A percentile compares a stretch with the other conserved stretches of the same genome.
Conservation (phyloP, 2,797 vertebrate genomes). For the Malacoctenus gilli region DNA sequence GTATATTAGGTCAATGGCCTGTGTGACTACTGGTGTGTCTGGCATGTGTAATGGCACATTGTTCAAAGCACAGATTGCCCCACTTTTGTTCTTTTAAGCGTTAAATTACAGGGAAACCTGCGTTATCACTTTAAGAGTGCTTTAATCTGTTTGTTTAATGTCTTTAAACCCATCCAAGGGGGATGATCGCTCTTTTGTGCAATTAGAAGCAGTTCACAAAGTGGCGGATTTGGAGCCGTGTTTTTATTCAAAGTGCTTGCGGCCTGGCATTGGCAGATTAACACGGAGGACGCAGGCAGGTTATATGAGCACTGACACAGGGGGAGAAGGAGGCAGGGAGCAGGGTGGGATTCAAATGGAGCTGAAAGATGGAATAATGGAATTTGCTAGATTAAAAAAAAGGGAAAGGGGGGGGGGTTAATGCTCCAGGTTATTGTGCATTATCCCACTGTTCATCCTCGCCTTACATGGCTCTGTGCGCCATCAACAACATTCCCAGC, state of each 20-base stretch:
- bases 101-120: conserved; percentile 79
- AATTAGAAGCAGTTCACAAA: conserved; percentile 81
- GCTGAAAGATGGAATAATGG: conserved; percentile 72
- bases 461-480: conserved; percentile 71
- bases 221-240: conserved; percentile 75
- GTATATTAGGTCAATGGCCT: conserved; percentile 58
- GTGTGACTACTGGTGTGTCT: conserved; percentile 48
- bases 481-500: conserved; percentile 69
- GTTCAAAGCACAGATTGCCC: conserved; percentile 74
- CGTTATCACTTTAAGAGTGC: conserved; percentile 81
- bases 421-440: conserved; percentile 78
- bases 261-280: conserved; percentile 69
- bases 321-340: too few species aligned
- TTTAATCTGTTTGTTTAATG: conserved; percentile 82
- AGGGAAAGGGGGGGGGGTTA: conserved; percentile 67
- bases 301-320: conserved; percentile 55
- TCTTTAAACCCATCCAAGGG: conserved; percentile 78
- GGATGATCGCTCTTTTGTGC: conserved; percentile 82
- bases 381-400: conserved; percentile 80
- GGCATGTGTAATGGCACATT: conserved; percentile 62
- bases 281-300: conserved; percentile 62
- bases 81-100: conserved; percentile 69
- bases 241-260: conserved; percentile 81
- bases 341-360: conserved; percentile 72
- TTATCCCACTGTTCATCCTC: conserved; percentile 75